phyloP scores from a whole-genome alignment of 30 jellyfish, hydroid and myxozoan species.

The Cassiopea xamachana region DNA sequence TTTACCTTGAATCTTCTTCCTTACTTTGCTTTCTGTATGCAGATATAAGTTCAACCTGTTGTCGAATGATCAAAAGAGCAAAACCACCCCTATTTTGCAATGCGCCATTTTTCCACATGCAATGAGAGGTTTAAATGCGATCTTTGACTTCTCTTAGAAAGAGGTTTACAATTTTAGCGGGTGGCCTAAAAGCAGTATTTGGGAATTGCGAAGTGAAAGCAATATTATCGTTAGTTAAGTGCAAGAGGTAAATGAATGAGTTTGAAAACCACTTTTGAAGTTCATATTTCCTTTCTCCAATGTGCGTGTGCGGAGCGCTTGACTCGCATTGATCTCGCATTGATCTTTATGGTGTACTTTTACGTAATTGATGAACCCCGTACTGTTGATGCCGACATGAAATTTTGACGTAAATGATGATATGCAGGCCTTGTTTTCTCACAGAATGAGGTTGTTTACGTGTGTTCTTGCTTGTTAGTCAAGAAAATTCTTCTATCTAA shows the following conservation, averaged over 20 bases:
- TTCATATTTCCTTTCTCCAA: background rate
- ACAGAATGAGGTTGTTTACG: background rate
- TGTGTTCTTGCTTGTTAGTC: background rate
- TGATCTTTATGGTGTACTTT: background rate
- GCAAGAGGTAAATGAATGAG: too few relatives aligned
- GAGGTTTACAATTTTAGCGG: background rate
- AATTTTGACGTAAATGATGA: background rate
- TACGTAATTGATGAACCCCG: background rate
- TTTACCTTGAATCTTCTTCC: background rate
- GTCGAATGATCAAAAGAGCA: conserved; percentile 4
- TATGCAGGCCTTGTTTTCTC: background rate
- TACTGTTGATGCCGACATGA: background rate
- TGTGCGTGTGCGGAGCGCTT: background rate
- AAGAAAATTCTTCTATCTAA: background rate
- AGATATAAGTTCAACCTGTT: background rate
- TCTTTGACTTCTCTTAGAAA: background rate
- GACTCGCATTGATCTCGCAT: too few relatives aligned
- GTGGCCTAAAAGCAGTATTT: background rate
- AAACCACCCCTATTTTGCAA: background rate
- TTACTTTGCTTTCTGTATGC: background rate
- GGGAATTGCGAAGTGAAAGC: background rate
- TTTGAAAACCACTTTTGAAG: background rate
- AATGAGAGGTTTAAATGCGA: background rate
- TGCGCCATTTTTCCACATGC: background rate
- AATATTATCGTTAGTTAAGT: too few relatives aligned